Evolutionary conservation across 2,113 vertebrate genomes (phyloP).

Genomic region (Gymnorhina tibicen): DNA sequence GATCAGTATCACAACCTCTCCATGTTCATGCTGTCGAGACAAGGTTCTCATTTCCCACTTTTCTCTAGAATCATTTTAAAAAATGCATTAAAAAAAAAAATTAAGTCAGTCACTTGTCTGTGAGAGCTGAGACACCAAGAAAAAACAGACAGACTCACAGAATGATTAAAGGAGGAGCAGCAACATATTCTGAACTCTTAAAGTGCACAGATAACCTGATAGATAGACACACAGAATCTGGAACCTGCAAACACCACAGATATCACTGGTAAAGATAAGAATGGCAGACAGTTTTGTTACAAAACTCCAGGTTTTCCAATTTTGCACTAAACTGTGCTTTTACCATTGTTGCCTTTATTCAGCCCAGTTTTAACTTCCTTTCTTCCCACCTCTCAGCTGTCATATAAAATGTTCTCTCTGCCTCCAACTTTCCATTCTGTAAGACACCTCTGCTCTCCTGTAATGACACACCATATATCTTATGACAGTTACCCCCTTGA

Average conservation of each 20-base stretch:
- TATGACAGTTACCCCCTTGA: slow-evolving; percentile 23
- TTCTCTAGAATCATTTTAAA: neutral
- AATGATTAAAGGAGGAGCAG: neutral
- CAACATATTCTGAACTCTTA: neutral
- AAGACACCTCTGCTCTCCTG: slow-evolving; percentile 46
- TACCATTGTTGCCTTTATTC: slow-evolving; percentile 16
- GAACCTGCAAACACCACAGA: neutral
- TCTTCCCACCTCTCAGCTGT: slow-evolving; percentile 60
- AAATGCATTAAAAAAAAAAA: neutral
- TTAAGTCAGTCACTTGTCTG: neutral
- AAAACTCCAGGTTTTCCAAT: neutral
- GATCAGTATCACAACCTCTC: neutral
- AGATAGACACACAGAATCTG: neutral
- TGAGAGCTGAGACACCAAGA: neutral
- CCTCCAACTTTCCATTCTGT: slow-evolving; percentile 54
- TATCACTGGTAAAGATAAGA: slow-evolving; percentile 17
- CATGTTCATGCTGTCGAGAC: neutral
- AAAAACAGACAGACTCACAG: neutral
- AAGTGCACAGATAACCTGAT: neutral
- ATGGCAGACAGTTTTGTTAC: neutral
- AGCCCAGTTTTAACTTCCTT: slow-evolving; percentile 18
- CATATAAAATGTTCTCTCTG: slow-evolving; percentile 51
- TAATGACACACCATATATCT: slow-evolving; percentile 17
- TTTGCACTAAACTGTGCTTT: neutral
- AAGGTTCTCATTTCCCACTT: neutral